Base-by-base conservation (phyloP, 1,140 invertebrate species). In the Drosophila sturtevanti region DNA sequence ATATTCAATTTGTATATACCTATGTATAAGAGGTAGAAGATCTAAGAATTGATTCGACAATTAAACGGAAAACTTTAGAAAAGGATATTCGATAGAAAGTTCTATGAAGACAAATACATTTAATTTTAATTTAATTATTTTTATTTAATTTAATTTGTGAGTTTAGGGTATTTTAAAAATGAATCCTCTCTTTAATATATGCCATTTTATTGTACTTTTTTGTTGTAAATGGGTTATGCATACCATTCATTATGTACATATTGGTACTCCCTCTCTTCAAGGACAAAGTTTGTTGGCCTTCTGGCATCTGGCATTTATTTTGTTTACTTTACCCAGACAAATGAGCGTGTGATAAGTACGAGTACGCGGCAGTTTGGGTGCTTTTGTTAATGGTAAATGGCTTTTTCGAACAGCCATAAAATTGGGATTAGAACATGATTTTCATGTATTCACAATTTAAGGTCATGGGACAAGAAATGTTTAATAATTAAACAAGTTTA, bases 251-350 rank as follows among this genome's bases (percentile, higher is more conserved):
- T 48, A 16, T 10, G 34, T 31, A 44, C 51, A 59, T 41, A 59
- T 61, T 59, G 51, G 48, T 27, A 34, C 62, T 41, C 12, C n/a
- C 18, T 55, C 27, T 52, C 27, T 87, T 87, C 84, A 87, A 87
- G 82, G 82, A 82, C 82, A 78, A 89, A 87, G 84, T 89, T 87
- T 87, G 76, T 79, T 87, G 54, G 68, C 71, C 74, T 63, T 82
- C 41, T 48, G 79, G 62, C 82, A 81, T 64, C 75, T 75, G 72
- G 59, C 58, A 18, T 54, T 34, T 62, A 37, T 16, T 48, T 34
- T 5, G 34, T 44, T 56, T 34, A 16, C 31, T 22, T 31, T 21
- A 21, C 51, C 77, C 35, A 63, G 79, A 81, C 81, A 86, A 86
- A 86, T 76, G 72, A 76, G 72, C 51, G 72, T 73, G 72, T 74